Evolutionary conservation across 37 sponge, comb jelly and placozoan species (phyloP), one percentile per base, ranked within the genome.

Genomic region (Oscarella lobularis): DNA sequence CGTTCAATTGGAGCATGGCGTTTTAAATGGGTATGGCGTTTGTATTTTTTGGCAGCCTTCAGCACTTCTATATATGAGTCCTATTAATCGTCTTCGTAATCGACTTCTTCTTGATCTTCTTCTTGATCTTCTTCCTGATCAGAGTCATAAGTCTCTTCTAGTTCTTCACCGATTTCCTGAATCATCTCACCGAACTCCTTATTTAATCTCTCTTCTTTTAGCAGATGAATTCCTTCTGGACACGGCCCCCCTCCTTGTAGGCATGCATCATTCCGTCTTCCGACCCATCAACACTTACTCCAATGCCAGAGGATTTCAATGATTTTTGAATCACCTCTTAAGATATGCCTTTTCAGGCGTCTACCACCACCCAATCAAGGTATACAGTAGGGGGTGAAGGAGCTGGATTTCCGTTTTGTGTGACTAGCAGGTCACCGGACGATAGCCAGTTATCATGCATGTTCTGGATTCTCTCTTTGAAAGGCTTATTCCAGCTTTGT

Each of bases 161-260:
- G n/a, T n/a, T n/a, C n/a, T n/a, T n/a, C n/a, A n/a, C n/a, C n/a
- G n/a, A n/a, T n/a, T n/a, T n/a, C n/a, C n/a, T n/a, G n/a, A n/a
- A n/a, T n/a, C n/a, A n/a, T n/a, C n/a, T n/a, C n/a, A n/a, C n/a
- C n/a, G n/a, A n/a, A n/a, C n/a, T n/a, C n/a, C n/a, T n/a, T n/a
- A n/a, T n/a, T n/a, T n/a, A n/a, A n/a, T n/a, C n/a, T n/a, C n/a
- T 48, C 60, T 27, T 48, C 14, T 20, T 48, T 48, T 9, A 48
- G 14, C 20, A 48, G 60, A 48, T 48, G 14, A 27, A 9, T 48
- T 48, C 71, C 71, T 14, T 14, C 31, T 34, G 71, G 71, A 14
- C 71, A 68, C 6, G 71, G 71, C 71, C 71, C 6, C 33, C 71
- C 4, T 32, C 35, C 31, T 68, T 68, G 71, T 34, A 68, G 31